Percentiles rank a stretch among this genome's conserved stretches.
Evolutionary conservation across 2,113 vertebrate species (phyloP).

Genomic region (Polypterus senegalus): DNA sequence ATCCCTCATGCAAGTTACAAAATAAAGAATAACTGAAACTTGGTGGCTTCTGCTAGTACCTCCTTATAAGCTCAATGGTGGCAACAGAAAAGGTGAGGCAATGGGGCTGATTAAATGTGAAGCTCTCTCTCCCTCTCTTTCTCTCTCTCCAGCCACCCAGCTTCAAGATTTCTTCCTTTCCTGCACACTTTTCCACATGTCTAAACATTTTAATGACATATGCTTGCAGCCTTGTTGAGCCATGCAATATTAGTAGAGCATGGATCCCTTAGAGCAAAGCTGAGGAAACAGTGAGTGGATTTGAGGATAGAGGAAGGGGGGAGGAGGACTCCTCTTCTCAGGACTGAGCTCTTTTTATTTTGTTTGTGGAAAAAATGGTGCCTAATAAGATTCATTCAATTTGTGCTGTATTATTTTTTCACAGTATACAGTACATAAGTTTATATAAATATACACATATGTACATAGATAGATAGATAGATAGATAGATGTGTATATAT

Average conservation of each 20-base stretch:
- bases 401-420: too few relatives aligned
- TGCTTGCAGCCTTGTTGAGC: conserved; percentile 38
- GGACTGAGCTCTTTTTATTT: conserved; percentile 26
- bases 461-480: too few relatives aligned
- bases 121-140: conserved; percentile 16
- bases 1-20: too few relatives aligned
- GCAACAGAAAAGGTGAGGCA: conserved; percentile 16
- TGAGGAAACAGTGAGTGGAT: conserved; percentile 25
- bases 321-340: not conserved
- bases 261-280: conserved; percentile 32
- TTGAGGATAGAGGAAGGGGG: conserved; percentile 4
- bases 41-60: too few relatives aligned
- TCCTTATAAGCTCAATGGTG: too few relatives aligned
- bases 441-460: too few relatives aligned
- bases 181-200: conserved; percentile 38
- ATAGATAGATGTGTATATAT: too few relatives aligned
- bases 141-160: conserved; percentile 26
- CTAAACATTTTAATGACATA: conserved; percentile 44
- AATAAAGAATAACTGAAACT: too few relatives aligned
- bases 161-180: conserved; percentile 25
- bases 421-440: too few relatives aligned
- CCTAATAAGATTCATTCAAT: too few relatives aligned
- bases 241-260: conserved; percentile 31
- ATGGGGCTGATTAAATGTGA: conserved; percentile 44
- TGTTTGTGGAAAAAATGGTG: conserved; percentile 15